Base-by-base conservation (phyloP, 2,888 invertebrate genomes). In the Phytoseiulus persimilis region DNA sequence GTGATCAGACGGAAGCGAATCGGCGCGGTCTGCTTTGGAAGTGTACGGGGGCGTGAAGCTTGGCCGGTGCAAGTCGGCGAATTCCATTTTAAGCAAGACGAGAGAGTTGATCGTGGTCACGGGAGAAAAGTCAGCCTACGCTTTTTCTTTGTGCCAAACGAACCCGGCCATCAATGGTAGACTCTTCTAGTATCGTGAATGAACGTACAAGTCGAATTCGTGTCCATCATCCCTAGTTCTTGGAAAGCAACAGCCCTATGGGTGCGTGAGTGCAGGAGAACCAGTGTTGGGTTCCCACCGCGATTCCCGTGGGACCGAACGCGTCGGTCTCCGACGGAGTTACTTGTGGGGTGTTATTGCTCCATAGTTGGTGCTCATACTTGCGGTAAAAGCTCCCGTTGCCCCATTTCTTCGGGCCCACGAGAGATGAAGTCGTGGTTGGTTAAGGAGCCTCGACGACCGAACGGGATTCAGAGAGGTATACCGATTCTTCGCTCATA, bases 11-110 rank as follows among this genome's bases (percentile, higher is more conserved):
- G 65, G 65, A 65, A 65, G 65, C 65, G 65, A 65, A 65, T 65
- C 65, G 65, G 65, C 65, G 65, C 28, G 65, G 65, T 65, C 65
- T 65, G 65, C 65, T 65, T 65, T 65, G 65, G 65, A 65, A 65
- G 65, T 65, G 65, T 23, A 65, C 65, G 65, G 65, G 65, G 65
- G 65, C 65, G 65, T 65, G 65, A 65, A 65, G 65, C 65, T 65
- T 65, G 65, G 65, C 65, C 65, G 65, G 65, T 23, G 65, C 18
- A 65, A 65, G 65, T 65, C 65, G 65, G 65, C 65, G 65, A 65
- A 65, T 65, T 65, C 65, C 65, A 65, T 65, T 65, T 65, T 65
- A 65, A 65, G 65, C 65, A 65, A 65, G 65, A 65, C 65, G 65
- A 65, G 65, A 65, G 65, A 65, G 65, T 65, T 23, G 65, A 65